phyloP scores from a whole-genome alignment of 2,888 invertebrate species.

The Cryptocephalus moraei region DNA sequence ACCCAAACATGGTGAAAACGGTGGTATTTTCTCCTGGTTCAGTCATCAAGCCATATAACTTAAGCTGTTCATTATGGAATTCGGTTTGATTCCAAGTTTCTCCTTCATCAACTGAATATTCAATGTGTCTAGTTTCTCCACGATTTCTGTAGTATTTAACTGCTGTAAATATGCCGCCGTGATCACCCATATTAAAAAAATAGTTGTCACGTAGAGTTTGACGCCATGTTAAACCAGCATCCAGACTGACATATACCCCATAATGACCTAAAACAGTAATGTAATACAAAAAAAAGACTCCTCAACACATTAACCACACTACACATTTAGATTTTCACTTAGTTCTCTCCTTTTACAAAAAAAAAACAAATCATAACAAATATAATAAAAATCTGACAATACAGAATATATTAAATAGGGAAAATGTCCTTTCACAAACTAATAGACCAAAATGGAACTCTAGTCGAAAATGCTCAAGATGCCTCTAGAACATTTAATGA shows the following conservation, averaged over 20 bases:
- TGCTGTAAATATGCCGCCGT: slow-evolving; percentile 79
- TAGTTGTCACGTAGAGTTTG: slow-evolving; percentile 64
- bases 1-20: slow-evolving; percentile 85
- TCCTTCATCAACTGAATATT: slow-evolving; percentile 82
- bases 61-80: slow-evolving; percentile 61
- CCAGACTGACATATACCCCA: slow-evolving; percentile 69
- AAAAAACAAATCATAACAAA: no score
- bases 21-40: slow-evolving; percentile 92
- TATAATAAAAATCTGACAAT: no score
- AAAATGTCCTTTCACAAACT: no score
- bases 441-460: no score
- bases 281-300: no score
- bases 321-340: no score
- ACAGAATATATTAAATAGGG: no score
- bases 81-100: slow-evolving; percentile 64
- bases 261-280: slow-evolving; percentile 44
- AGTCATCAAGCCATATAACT: slow-evolving; percentile 85
- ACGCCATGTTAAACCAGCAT: slow-evolving; percentile 77
- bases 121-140: slow-evolving; percentile 66
- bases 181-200: slow-evolving; percentile 84
- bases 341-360: no score
- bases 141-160: slow-evolving; percentile 69
- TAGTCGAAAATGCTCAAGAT: no score
- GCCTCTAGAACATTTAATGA: no score
- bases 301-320: no score